These are phyloP conservation scores for Hypanus sabinus DNA, from an alignment of 2,113 vertebrate species.

Conservation along the genomic window DNA sequence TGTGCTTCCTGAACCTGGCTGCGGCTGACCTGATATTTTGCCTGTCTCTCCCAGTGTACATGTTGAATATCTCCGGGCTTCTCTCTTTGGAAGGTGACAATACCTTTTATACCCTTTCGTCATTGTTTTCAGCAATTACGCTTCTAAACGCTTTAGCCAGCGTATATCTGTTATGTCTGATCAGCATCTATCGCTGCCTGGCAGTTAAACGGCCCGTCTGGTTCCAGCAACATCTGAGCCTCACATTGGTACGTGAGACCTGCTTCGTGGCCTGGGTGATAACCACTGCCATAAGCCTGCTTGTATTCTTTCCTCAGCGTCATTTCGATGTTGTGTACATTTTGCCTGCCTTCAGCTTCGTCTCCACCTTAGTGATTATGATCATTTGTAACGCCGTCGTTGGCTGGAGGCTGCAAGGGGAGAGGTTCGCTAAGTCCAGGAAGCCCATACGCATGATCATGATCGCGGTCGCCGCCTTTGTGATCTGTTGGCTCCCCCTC, in stretches of 20 bases:
- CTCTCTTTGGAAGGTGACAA: no score
- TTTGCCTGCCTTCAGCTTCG: conserved; percentile 55
- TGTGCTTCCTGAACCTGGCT: conserved; percentile 89
- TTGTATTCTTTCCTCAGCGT: conserved; percentile 72
- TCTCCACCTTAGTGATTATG: conserved; percentile 48
- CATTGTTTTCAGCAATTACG: conserved; percentile 85
- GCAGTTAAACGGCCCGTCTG: conserved; percentile 67
- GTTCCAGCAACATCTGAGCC: conserved; percentile 60
- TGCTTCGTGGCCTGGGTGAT: conserved; percentile 64
- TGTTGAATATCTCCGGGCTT: conserved; percentile 84
- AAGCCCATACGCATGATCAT: conserved; percentile 77
- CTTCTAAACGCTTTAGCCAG: conserved; percentile 93
- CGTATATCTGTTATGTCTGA: conserved; percentile 81
- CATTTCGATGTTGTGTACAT: conserved; percentile 46
- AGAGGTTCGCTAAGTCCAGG: conserved; percentile 61
- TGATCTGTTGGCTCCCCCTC: conserved; percentile 87
- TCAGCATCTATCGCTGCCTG: conserved; percentile 82
- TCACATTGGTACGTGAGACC: conserved; percentile 54
- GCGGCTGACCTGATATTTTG: conserved; percentile 88
- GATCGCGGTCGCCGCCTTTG: conserved; percentile 76
- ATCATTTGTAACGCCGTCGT: no score
- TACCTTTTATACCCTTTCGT: no score
- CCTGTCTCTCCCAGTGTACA: conserved; percentile 80
- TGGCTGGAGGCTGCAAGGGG: conserved; percentile 45
- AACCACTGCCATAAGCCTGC: conserved; percentile 65